Conservation (phyloP, 2,113 vertebrate species). For the Eulemur macaco region DNA sequence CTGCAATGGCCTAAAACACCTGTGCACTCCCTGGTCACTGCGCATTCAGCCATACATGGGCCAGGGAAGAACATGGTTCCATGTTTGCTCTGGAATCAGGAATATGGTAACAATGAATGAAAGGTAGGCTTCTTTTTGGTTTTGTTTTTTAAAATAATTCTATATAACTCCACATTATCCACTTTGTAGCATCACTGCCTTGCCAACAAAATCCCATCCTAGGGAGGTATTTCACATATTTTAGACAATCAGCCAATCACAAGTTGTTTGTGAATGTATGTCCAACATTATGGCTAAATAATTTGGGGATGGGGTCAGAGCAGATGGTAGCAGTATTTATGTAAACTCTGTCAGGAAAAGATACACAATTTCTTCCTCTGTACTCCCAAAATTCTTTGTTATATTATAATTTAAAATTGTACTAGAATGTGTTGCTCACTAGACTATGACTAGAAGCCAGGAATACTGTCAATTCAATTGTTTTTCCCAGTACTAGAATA, state of each 20-base stretch:
- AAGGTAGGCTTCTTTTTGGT: background rate
- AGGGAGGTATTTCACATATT: background rate
- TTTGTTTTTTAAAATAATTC: background rate
- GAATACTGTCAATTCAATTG: background rate
- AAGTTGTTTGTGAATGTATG: background rate
- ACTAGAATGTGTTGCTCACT: background rate
- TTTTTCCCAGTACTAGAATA: background rate
- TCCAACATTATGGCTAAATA: background rate
- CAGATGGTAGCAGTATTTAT: background rate
- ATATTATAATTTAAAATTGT: background rate
- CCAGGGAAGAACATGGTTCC: background rate
- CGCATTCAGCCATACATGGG: too few species aligned
- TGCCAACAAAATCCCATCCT: background rate
- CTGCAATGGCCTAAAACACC: background rate
- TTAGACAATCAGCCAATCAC: background rate
- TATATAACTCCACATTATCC: background rate
- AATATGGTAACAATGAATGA: background rate
- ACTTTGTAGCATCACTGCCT: background rate
- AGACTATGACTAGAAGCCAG: background rate
- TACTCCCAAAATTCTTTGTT: background rate
- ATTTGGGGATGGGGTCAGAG: background rate
- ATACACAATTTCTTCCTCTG: background rate
- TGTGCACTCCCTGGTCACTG: background rate
- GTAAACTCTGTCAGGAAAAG: background rate
- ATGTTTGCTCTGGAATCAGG: background rate